Percentiles rank a stretch among this genome's conserved stretches.
These are phyloP conservation scores for Galleria mellonella DNA, from an alignment of 1,140 invertebrate genomes.

Conservation along the genomic window DNA sequence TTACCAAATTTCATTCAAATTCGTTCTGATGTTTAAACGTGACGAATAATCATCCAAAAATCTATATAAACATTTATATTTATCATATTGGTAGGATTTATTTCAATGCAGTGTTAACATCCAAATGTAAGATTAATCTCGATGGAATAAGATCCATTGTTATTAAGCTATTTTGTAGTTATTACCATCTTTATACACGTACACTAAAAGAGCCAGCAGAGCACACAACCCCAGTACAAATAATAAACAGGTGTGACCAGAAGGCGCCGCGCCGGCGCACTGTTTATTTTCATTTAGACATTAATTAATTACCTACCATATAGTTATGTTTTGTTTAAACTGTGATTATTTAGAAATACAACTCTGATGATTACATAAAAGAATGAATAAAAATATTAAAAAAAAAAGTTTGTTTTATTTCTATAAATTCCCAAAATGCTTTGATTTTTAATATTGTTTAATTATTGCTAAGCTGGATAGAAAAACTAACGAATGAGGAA, in stretches of 20 bases:
- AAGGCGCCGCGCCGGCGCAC: conserved; percentile 26
- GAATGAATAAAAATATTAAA: conserved; percentile 68
- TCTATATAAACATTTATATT: too few species aligned
- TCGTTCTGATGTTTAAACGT: too few species aligned
- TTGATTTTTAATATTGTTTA: not conserved
- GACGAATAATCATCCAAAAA: too few species aligned
- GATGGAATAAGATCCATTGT: too few species aligned
- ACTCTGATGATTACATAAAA: conserved; percentile 74
- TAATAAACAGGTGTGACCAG: conserved; percentile 19
- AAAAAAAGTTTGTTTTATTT: conserved; percentile 41
- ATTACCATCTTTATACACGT: conserved; percentile 5
- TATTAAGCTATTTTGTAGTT: not conserved
- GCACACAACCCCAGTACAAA: conserved; percentile 67
- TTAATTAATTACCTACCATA: conserved; percentile 58
- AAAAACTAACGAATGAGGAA: too few species aligned
- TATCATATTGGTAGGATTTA: too few species aligned
- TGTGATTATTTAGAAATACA: conserved; percentile 76
- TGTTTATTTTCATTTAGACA: conserved; percentile 54
- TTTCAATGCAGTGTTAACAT: too few species aligned
- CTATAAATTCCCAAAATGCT: not conserved
- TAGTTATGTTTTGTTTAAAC: conserved; percentile 74
- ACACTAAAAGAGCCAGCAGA: conserved; percentile 46
- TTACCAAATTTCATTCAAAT: too few species aligned
- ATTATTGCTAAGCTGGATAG: too few species aligned
- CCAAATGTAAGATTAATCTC: too few species aligned